phyloP scores from a whole-genome alignment of 2,797 vertebrate genomes.

The Clarias platycephalus region DNA sequence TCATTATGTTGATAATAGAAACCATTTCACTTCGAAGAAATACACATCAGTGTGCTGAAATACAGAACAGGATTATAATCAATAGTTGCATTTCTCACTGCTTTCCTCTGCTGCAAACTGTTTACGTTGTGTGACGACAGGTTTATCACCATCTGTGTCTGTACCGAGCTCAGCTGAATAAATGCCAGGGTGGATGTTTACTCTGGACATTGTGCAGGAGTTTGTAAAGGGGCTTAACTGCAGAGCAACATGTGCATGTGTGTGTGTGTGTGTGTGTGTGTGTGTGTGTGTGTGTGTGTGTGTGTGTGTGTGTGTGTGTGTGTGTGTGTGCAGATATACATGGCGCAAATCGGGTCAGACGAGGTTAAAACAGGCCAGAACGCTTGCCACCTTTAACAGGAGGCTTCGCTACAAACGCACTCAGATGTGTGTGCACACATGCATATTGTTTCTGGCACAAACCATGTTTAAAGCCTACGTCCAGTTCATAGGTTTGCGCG shows the following conservation, averaged over 20 bases:
- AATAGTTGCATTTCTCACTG: not conserved
- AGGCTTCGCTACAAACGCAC: constrained; percentile 55
- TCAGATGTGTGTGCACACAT: not conserved
- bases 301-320: constrained; percentile 18
- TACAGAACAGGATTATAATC: not conserved
- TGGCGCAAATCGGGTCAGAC: constrained; percentile 71
- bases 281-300: constrained; percentile 25
- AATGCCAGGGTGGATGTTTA: constrained; percentile 64
- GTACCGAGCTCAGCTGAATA: constrained; percentile 20
- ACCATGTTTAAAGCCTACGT: not conserved
- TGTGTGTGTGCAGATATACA: constrained; percentile 59
- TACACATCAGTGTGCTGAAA: not conserved
- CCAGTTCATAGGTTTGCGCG: not conserved
- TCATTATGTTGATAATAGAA: constrained; percentile 26
- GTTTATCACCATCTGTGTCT: constrained; percentile 50
- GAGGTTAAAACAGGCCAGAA: constrained; percentile 74
- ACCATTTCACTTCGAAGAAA: constrained; percentile 4
- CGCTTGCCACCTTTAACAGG: constrained; percentile 69
- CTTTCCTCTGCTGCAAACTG: constrained; percentile 13
- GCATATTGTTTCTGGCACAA: constrained; percentile 41
- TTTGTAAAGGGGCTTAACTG: constrained; percentile 61
- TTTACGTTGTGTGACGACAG: constrained; percentile 51
- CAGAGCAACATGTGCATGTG: constrained; percentile 46
- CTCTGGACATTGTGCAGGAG: constrained; percentile 63
- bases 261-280: constrained; percentile 1